phyloP scores from a whole-genome alignment of 1,140 invertebrate genomes.

The Brachionus sp. region DNA sequence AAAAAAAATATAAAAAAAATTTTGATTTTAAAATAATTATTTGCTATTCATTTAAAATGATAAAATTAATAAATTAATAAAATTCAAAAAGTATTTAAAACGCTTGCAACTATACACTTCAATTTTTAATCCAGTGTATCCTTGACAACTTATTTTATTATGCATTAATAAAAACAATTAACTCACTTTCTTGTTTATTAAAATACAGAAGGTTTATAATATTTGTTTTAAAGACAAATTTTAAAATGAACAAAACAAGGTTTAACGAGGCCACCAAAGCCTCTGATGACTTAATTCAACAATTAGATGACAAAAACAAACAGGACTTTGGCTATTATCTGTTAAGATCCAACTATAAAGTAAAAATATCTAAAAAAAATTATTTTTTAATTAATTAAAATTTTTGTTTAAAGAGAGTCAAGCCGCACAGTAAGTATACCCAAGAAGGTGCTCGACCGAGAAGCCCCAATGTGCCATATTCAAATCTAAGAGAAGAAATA shows the following conservation, averaged over 20 bases:
- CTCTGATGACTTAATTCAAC: not conserved
- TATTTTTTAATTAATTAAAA: not conserved
- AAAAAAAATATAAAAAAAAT: too few species aligned
- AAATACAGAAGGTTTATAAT: not conserved
- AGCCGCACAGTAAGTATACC: conserved; percentile 35
- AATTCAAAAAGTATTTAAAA: not conserved
- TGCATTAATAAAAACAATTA: conserved; percentile 18
- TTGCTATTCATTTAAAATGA: not conserved
- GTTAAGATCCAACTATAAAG: conserved; percentile 29
- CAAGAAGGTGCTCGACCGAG: conserved; percentile 48
- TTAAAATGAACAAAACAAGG: conserved; percentile 20
- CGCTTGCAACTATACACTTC: not conserved
- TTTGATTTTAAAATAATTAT: too few species aligned
- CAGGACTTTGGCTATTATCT: conserved; percentile 23
- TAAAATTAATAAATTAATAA: not conserved
- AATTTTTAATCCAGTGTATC: not conserved
- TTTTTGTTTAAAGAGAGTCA: not conserved
- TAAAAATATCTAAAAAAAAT: not conserved
- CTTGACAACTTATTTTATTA: not conserved
- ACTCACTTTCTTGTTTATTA: not conserved
- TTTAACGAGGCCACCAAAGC: conserved; percentile 4
- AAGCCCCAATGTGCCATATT: conserved; percentile 54
- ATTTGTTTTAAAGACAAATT: not conserved
- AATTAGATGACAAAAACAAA: conserved; percentile 35
- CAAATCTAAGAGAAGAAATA: conserved; percentile 53